Evolutionary conservation across 2,888 invertebrate genomes (phyloP).

Genomic region (Anoncus sp.): DNA sequence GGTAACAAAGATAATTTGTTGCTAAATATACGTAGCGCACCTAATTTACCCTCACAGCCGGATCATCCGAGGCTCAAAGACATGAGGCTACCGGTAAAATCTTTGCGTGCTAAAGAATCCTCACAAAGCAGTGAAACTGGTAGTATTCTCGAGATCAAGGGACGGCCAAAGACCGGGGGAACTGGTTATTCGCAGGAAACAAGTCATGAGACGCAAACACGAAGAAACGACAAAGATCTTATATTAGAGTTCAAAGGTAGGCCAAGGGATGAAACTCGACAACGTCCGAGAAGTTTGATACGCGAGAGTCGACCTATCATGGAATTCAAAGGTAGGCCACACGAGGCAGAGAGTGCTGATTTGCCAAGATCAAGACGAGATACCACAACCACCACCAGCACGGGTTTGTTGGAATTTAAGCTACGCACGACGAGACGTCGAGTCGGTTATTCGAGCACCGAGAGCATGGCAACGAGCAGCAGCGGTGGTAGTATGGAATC

Average conservation of each 20-base stretch:
- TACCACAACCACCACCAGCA: too few relatives aligned
- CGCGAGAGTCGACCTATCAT: conserved; percentile 86
- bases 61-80: conserved; percentile 89
- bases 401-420: conserved; percentile 86
- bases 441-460: conserved; percentile 90
- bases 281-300: conserved; percentile 79
- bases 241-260: conserved; percentile 88
- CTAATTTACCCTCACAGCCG: conserved; percentile 89
- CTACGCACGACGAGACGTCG: conserved; percentile 86
- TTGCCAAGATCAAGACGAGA: conserved; percentile 78
- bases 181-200: conserved; percentile 81
- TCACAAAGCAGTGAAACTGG: conserved; percentile 86
- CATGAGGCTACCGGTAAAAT: conserved; percentile 89
- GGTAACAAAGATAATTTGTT: conserved; percentile 86
- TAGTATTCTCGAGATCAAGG: conserved; percentile 87
- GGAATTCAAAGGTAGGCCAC: conserved; percentile 89
- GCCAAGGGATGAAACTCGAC: conserved; percentile 83
- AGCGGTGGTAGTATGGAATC: conserved; percentile 96
- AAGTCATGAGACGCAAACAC: conserved; percentile 84
- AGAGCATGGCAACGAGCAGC: conserved; percentile 94
- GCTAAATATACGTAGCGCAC: conserved; percentile 91
- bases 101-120: conserved; percentile 87
- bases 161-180: conserved; percentile 80
- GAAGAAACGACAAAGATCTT: conserved; percentile 85
- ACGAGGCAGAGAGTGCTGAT: conserved; percentile 77